These are phyloP conservation scores for Phataginus tricuspis DNA, from an alignment of 2,797 vertebrate species.

Conservation along the genomic window DNA sequence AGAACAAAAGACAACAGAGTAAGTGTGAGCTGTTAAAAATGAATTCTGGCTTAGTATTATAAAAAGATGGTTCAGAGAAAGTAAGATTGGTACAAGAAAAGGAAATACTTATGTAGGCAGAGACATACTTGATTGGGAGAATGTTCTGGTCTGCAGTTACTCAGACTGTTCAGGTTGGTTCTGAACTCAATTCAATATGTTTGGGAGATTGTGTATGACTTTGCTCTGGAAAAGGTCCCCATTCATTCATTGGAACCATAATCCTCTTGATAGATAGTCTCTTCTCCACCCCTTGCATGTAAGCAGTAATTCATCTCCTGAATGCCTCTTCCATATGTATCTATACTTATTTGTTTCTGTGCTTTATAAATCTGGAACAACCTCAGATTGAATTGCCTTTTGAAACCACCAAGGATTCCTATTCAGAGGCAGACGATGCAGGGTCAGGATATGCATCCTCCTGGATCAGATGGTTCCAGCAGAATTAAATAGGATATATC, in stretches of 20 bases:
- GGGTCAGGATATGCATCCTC: neutral
- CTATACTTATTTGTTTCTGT: neutral
- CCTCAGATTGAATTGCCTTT: conserved; percentile 37
- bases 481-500: conserved; percentile 14
- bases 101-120: too few species aligned
- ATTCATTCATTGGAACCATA: neutral
- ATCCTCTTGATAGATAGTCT: neutral
- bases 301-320: neutral
- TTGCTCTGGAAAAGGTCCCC: neutral
- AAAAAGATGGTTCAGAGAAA: neutral
- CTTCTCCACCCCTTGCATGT: neutral
- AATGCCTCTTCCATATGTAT: neutral
- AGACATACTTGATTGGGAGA: neutral
- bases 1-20: neutral
- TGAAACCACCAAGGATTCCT: neutral
- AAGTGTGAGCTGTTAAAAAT: neutral
- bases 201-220: neutral
- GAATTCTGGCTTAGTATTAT: too few species aligned
- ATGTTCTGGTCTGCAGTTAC: neutral
- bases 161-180: neutral
- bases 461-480: neutral
- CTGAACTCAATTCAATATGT: neutral
- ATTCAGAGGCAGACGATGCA: conserved; percentile 38
- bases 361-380: conserved; percentile 10
- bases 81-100: neutral